phyloP scores from a whole-genome alignment of 2,888 invertebrate species.

The Metopia argyrocephala region DNA sequence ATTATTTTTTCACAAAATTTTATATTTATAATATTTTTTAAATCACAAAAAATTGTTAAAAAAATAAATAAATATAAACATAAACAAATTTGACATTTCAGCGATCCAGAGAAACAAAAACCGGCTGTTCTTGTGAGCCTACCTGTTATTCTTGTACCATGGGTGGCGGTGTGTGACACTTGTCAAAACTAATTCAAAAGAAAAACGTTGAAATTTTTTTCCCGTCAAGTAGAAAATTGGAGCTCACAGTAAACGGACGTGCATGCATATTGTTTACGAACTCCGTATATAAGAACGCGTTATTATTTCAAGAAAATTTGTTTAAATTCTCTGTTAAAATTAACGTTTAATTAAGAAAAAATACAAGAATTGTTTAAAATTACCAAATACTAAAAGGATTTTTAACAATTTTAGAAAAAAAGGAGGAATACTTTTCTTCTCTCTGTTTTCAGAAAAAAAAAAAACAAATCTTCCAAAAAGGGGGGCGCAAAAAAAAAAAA shows the following conservation, averaged over 20 bases:
- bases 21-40: too few species aligned
- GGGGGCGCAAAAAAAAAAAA: conserved; percentile 12
- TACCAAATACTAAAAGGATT: conserved; percentile 2
- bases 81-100: too few species aligned
- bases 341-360: neutral
- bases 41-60: too few species aligned
- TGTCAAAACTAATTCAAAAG: conserved; percentile 61
- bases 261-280: conserved; percentile 28
- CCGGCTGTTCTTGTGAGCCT: too few species aligned
- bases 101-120: too few species aligned
- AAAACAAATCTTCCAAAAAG: neutral
- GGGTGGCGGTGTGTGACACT: conserved; percentile 44
- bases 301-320: conserved; percentile 38
- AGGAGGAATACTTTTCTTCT: neutral
- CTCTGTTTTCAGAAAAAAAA: neutral
- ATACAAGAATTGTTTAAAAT: neutral
- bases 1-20: too few species aligned
- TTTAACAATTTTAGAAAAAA: neutral
- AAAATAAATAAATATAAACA: too few species aligned
- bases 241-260: conserved; percentile 60
- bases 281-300: conserved; percentile 42
- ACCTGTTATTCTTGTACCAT: too few species aligned
- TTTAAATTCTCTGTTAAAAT: conserved; percentile 19
- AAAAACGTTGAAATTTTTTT: conserved; percentile 56
- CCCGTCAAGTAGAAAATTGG: conserved; percentile 64